phyloP scores from a whole-genome alignment of 2,888 invertebrate genomes.

The Anodontia alba region DNA sequence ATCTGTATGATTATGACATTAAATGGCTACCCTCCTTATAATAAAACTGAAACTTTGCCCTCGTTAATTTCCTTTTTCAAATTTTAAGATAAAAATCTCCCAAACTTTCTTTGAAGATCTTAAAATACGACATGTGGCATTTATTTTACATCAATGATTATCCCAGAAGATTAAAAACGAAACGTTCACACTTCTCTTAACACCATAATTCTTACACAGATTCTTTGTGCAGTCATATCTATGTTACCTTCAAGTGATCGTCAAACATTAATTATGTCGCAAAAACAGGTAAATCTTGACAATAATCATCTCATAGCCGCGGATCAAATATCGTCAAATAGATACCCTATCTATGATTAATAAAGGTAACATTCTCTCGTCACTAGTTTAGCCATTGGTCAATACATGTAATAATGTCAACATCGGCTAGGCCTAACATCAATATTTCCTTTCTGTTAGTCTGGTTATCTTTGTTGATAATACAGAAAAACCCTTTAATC shows the following conservation, averaged over 20 bases:
- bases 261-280: conserved; percentile 18
- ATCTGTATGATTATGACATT: no score
- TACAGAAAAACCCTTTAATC: neutral
- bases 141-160: conserved; percentile 2
- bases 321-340: conserved; percentile 46
- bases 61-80: neutral
- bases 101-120: conserved; percentile 6
- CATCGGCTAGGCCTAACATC: neutral
- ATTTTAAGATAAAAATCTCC: conserved; percentile 2
- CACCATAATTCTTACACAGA: neutral
- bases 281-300: conserved; percentile 25
- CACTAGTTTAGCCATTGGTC: conserved; percentile 11
- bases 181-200: conserved; percentile 8
- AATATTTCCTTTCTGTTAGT: neutral
- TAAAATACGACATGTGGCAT: neutral
- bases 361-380: conserved; percentile 21
- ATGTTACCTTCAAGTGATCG: conserved; percentile 11
- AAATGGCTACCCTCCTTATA: neutral
- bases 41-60: conserved; percentile 4
- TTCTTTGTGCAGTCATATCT: conserved; percentile 10
- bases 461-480: neutral
- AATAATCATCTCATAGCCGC: conserved; percentile 38
- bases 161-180: conserved; percentile 13
- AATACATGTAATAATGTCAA: neutral
- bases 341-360: conserved; percentile 48